Conservation (phyloP, 2,888 invertebrate species). For the Eurois occulta region DNA sequence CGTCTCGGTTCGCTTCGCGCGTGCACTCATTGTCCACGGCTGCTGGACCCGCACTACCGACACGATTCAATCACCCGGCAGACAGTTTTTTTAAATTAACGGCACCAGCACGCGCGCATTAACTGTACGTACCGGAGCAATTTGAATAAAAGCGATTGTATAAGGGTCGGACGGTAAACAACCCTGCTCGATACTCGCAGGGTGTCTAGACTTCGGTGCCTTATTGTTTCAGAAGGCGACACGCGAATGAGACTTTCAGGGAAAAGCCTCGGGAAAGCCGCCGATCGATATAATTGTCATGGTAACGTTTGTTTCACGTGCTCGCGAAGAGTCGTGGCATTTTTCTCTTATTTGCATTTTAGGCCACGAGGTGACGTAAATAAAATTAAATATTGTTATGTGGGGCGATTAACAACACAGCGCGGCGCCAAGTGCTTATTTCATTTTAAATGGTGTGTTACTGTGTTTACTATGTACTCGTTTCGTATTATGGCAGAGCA, state of each 20-base stretch:
- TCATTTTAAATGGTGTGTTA: conserved; percentile 35
- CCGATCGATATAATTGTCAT: conserved; percentile 88
- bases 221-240: conserved; percentile 85
- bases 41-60: conserved; percentile 76
- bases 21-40: conserved; percentile 86
- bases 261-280: conserved; percentile 89
- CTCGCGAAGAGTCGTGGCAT: conserved; percentile 79
- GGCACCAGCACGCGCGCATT: conserved; percentile 67
- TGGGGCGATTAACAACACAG: conserved; percentile 66
- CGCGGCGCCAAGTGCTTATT: conserved; percentile 42
- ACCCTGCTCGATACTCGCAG: conserved; percentile 44
- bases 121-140: conserved; percentile 64
- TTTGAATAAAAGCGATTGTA: conserved; percentile 66
- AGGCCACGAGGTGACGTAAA: conserved; percentile 83
- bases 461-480: conserved; percentile 19
- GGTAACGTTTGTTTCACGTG: conserved; percentile 88
- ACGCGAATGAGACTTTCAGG: conserved; percentile 87
- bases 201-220: conserved; percentile 81
- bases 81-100: conserved; percentile 73
- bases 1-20: conserved; percentile 87
- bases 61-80: conserved; percentile 73
- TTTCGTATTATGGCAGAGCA: conserved; percentile 17
- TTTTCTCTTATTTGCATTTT: conserved; percentile 87
- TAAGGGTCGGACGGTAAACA: conserved; percentile 58
- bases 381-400: conserved; percentile 73